Evolutionary conservation across 2,888 invertebrate genomes (phyloP).

Genomic region (Clunio marinus): DNA sequence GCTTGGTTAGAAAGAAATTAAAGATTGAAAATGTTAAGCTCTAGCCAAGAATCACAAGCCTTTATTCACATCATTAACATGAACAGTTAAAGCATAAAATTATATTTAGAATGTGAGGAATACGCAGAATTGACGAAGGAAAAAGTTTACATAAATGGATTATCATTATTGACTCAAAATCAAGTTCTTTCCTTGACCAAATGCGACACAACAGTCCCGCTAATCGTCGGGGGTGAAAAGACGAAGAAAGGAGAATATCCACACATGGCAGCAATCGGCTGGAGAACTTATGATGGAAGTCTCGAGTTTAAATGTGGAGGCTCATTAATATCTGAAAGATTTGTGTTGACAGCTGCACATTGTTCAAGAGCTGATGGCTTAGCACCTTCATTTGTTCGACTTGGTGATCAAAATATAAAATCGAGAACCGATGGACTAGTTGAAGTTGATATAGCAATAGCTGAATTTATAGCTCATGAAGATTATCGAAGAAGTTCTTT

Average conservation of each 20-base stretch:
- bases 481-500: constrained; percentile 48
- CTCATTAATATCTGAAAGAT: constrained; percentile 53
- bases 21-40: too few species aligned
- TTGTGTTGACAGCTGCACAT: constrained; percentile 58
- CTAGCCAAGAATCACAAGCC: too few species aligned
- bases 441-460: constrained; percentile 47
- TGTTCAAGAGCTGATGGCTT: constrained; percentile 50
- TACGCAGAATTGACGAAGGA: constrained; percentile 14
- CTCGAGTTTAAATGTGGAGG: constrained; percentile 49
- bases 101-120: constrained; percentile 19
- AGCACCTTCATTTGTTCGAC: constrained; percentile 44
- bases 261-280: constrained; percentile 54
- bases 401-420: constrained; percentile 50
- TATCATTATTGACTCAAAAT: neutral
- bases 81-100: neutral
- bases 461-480: constrained; percentile 46
- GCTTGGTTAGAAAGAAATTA: too few species aligned
- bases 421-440: constrained; percentile 46
- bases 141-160: neutral
- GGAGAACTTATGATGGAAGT: constrained; percentile 44
- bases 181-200: neutral
- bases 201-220: constrained; percentile 40
- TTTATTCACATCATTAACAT: too few species aligned
- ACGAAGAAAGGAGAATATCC: constrained; percentile 55
- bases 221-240: constrained; percentile 49